Base-by-base conservation (phyloP, 2,113 vertebrate genomes). In the Pristiophorus japonicus region DNA sequence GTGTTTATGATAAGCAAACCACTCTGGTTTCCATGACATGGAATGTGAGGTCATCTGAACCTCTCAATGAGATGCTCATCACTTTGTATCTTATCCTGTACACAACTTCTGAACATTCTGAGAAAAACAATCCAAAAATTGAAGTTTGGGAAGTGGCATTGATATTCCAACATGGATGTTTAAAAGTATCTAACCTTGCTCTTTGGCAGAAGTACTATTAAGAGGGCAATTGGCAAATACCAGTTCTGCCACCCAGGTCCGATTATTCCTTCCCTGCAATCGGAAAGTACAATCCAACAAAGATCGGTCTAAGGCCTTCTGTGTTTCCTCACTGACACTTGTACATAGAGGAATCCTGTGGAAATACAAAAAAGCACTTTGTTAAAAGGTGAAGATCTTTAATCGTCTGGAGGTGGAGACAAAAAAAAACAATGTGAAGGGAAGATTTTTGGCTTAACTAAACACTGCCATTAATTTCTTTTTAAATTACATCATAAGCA, bases 201-300 rank as follows among this genome's bases (percentile, higher is more conserved):
- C 99, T 96, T 99, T 99, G 96, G 98, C 98, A 95, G 98, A 98
- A 96, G 98, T 98, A 97, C 98, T 99, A 97, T 98, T 99, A 70
- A 99, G 98, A 0, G 99, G 99, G 96, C 99, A 99, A 97, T 99
- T 99, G 96, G 99, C 98, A 97, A 99, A 98, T 95, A 99, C 98
- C 96, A 99, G 97, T 96, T 99, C 99, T 92, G 98, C 99, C 96
- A 99, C 98, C 99, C 99, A 99, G 0, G 99, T 99, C 96, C 99
- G 98, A 96, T 99, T 99, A 97, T 99, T 99, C 97, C 99, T 98
- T 96, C 99, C 99, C 98, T 99, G 99, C 96, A 99, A 97, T 66
- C 99, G 98, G 97, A 99, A 98, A 97, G 99, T 99, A 97, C 99
- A 99, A 97, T 99, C 99, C 78, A 99, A 98, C 91, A 99, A 98